These are phyloP conservation scores for Metalampra italica DNA, from an alignment of 2,888 invertebrate species.

Conservation along the genomic window DNA sequence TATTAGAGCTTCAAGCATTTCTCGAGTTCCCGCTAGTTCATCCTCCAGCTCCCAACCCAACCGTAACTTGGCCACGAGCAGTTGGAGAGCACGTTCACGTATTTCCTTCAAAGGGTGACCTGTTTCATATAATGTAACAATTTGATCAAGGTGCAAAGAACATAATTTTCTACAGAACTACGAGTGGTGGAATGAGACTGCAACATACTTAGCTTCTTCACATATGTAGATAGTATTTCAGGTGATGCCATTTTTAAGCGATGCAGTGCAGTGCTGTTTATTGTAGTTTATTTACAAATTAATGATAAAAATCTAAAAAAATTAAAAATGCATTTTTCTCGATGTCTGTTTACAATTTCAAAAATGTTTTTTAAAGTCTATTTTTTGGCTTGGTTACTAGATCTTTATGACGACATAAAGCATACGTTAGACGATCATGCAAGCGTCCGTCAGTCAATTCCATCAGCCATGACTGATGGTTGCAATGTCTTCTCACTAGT, in stretches of 20 bases:
- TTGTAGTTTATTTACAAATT: too few species aligned
- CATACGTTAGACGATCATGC: too few species aligned
- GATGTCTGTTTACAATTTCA: slow-evolving; percentile 21
- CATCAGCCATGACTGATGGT: too few species aligned
- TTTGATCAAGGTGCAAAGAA: not conserved
- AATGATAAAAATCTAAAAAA: too few species aligned
- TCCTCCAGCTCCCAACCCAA: slow-evolving; percentile 80
- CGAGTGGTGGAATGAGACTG: not conserved
- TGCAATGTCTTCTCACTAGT: too few species aligned
- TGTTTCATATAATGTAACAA: slow-evolving; percentile 27
- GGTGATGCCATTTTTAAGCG: slow-evolving; percentile 21
- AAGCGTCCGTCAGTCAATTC: too few species aligned
- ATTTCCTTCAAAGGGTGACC: slow-evolving; percentile 79
- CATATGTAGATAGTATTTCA: slow-evolving; percentile 37
- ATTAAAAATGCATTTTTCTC: not conserved
- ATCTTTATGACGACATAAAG: too few species aligned
- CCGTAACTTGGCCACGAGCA: slow-evolving; percentile 80
- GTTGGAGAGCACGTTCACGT: slow-evolving; percentile 73
- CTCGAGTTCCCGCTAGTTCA: slow-evolving; percentile 77
- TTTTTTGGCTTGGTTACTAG: too few species aligned
- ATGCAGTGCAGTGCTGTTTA: slow-evolving; percentile 9
- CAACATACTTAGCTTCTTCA: slow-evolving; percentile 57
- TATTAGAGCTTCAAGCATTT: slow-evolving; percentile 78
- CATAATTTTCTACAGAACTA: not conserved
- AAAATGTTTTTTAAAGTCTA: too few species aligned